phyloP scores from a whole-genome alignment of 1,140 invertebrate genomes.

The Portunus trituberculatus region DNA sequence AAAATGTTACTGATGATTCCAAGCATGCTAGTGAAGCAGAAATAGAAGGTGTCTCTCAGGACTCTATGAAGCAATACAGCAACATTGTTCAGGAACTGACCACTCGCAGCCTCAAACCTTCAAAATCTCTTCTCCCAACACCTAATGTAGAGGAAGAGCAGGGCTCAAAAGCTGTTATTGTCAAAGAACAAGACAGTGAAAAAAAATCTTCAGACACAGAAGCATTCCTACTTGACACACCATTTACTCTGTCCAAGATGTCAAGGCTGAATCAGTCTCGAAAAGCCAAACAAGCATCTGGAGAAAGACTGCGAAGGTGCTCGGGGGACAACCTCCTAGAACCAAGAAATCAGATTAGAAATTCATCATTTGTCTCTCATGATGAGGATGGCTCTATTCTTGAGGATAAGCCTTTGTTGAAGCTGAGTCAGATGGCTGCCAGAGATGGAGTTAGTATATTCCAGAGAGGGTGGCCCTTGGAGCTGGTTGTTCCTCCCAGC shows the following conservation, averaged over 20 bases:
- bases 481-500: background rate
- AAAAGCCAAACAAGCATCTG: background rate
- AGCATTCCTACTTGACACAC: background rate
- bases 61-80: background rate
- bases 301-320: background rate
- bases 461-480: background rate
- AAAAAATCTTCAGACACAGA: background rate
- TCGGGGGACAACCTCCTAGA: background rate
- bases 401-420: slow-evolving; percentile 57
- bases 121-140: background rate
- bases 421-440: background rate
- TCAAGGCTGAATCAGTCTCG: background rate
- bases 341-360: slow-evolving; percentile 39
- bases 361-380: slow-evolving; percentile 59
- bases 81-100: slow-evolving; percentile 6
- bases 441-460: background rate
- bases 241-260: background rate
- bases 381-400: slow-evolving; percentile 60
- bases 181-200: background rate
- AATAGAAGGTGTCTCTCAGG: background rate
- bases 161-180: background rate
- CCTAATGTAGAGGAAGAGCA: background rate
- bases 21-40: background rate
- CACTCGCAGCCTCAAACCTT: background rate
- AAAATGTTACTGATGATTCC: background rate